Conservation (phyloP, 2,888 invertebrate species). For the Tipula helvola region DNA sequence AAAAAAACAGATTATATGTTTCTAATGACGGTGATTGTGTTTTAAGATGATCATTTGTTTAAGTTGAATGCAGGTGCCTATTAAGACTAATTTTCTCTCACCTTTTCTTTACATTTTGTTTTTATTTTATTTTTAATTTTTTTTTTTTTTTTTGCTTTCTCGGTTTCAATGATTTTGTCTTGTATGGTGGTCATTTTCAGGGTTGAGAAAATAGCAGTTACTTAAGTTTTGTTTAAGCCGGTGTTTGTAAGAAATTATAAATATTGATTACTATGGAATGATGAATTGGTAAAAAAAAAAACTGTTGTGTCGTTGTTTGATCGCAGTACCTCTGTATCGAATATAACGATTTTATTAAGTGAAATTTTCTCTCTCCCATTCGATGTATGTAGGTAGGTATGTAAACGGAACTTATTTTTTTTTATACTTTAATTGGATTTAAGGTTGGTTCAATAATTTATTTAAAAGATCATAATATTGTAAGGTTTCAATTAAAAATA, state of each 20-base stretch:
- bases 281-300: background rate
- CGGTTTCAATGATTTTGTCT: background rate
- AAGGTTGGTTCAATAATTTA: background rate
- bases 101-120: background rate
- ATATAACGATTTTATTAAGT: background rate
- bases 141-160: background rate
- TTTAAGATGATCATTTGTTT: background rate
- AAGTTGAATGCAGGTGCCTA: conserved; percentile 4
- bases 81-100: conserved; percentile 4
- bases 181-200: background rate
- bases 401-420: background rate
- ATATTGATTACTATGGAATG: background rate
- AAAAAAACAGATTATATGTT: background rate
- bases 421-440: background rate
- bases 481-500: background rate
- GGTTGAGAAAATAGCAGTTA: background rate
- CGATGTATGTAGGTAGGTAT: too few species aligned
- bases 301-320: background rate
- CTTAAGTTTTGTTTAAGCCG: background rate
- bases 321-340: background rate
- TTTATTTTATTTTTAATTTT: background rate
- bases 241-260: background rate
- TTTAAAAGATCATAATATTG: background rate
- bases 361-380: background rate
- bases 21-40: background rate